These are phyloP conservation scores for Euura lappo DNA, from an alignment of 1,140 invertebrate species.

Conservation along the genomic window DNA sequence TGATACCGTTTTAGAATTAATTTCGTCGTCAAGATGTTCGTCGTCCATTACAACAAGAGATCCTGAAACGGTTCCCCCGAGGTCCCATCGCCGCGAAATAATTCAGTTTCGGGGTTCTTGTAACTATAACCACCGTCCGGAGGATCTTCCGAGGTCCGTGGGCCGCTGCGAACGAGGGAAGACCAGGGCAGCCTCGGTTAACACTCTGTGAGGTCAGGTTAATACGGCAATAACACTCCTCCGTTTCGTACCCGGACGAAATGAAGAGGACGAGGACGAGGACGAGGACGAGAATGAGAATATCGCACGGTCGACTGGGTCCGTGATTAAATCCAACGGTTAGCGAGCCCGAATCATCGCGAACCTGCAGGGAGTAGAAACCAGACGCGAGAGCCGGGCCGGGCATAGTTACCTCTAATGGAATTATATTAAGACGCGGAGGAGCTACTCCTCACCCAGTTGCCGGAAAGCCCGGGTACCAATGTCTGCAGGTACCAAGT, in stretches of 20 bases:
- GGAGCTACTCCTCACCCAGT: no score
- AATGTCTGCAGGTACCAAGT: no score
- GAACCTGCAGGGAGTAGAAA: conserved; percentile 31
- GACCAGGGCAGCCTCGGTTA: not conserved
- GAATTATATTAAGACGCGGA: conserved; percentile 59
- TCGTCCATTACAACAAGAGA: no score
- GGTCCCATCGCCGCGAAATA: no score
- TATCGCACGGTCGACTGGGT: conserved; percentile 53
- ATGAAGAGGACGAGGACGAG: conserved; percentile 21
- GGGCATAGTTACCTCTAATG: conserved; percentile 60
- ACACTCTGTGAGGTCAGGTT: not conserved
- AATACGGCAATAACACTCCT: not conserved
- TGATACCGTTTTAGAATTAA: no score
- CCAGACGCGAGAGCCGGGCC: conserved; percentile 33
- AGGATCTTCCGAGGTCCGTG: no score
- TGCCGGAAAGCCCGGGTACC: no score
- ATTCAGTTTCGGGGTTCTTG: no score
- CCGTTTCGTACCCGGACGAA: not conserved
- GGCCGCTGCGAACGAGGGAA: no score
- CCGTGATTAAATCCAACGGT: conserved; percentile 58
- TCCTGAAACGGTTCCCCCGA: no score
- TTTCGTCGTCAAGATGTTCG: no score
- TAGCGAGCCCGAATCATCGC: not conserved
- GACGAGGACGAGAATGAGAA: conserved; percentile 32
- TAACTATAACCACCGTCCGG: no score